These are phyloP conservation scores for Stictocephala bisonia DNA, from an alignment of 2,888 invertebrate species.

Conservation along the genomic window DNA sequence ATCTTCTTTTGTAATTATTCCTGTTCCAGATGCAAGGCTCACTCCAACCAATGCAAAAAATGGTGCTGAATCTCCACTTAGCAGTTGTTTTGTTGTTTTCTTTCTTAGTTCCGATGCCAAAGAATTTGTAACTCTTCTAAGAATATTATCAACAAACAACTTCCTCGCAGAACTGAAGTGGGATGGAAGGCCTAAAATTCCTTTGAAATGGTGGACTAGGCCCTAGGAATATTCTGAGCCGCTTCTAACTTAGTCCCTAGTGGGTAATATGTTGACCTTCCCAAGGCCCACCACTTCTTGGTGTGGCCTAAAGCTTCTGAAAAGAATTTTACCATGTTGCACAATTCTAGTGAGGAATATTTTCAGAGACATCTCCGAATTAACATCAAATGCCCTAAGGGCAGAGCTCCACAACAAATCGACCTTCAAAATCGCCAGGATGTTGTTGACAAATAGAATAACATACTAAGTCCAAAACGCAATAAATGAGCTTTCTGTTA, in stretches of 20 bases:
- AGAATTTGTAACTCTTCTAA: slow-evolving; percentile 75
- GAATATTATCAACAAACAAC: slow-evolving; percentile 76
- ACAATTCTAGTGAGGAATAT: slow-evolving; percentile 64
- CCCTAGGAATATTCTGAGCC: slow-evolving; percentile 46
- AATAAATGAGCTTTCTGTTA: too few relatives aligned
- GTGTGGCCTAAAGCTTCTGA: slow-evolving; percentile 64
- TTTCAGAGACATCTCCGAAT: slow-evolving; percentile 49
- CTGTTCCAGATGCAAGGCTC: slow-evolving; percentile 78
- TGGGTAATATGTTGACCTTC: slow-evolving; percentile 55
- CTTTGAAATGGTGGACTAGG: slow-evolving; percentile 41
- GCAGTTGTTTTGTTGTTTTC: slow-evolving; percentile 52
- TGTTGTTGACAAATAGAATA: neutral
- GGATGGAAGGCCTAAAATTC: slow-evolving; percentile 60
- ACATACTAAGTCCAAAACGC: too few relatives aligned
- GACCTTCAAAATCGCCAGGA: slow-evolving; percentile 31
- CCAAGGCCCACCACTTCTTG: slow-evolving; percentile 56
- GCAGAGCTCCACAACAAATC: neutral
- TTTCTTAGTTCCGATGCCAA: slow-evolving; percentile 66
- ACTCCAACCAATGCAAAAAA: slow-evolving; percentile 81
- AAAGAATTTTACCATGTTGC: slow-evolving; percentile 71
- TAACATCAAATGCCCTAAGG: slow-evolving; percentile 40
- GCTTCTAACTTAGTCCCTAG: slow-evolving; percentile 49
- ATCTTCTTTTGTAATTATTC: slow-evolving; percentile 80
- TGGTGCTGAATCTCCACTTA: slow-evolving; percentile 68
- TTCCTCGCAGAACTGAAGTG: slow-evolving; percentile 68